Conservation (phyloP, 1,140 invertebrate genomes). For the Penaeus vannamei region DNA sequence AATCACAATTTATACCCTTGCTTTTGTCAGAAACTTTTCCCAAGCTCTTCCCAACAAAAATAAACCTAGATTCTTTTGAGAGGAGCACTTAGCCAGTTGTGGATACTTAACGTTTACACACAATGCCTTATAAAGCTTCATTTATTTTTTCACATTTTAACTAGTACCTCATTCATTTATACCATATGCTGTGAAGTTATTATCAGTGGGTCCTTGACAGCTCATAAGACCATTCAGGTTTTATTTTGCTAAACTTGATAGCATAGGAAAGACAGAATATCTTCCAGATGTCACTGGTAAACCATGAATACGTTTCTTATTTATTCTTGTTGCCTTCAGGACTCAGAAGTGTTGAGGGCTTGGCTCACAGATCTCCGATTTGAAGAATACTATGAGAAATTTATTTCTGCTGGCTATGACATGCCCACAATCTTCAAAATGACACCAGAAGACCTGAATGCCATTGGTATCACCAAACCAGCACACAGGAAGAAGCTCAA, state of each 20-base stretch:
- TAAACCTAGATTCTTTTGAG: too few species aligned
- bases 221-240: too few species aligned
- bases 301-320: background rate
- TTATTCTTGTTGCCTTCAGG: constrained; percentile 75
- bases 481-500: constrained; percentile 96
- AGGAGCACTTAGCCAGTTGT: too few species aligned
- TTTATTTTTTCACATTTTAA: too few species aligned
- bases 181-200: too few species aligned
- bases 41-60: too few species aligned
- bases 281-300: background rate
- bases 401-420: constrained; percentile 96
- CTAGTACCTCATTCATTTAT: too few species aligned
- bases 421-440: constrained; percentile 96
- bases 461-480: constrained; percentile 95
- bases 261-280: background rate
- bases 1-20: too few species aligned
- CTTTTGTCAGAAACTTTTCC: too few species aligned
- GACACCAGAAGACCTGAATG: constrained; percentile 92
- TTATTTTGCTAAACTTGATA: background rate
- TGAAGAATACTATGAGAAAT: constrained; percentile 95
- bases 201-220: too few species aligned
- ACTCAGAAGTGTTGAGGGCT: constrained; percentile 91
- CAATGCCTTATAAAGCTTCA: too few species aligned
- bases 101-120: too few species aligned
- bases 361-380: constrained; percentile 96